These are phyloP conservation scores for Gryon sp. DNA, from an alignment of 1,140 invertebrate species.

Conservation along the genomic window DNA sequence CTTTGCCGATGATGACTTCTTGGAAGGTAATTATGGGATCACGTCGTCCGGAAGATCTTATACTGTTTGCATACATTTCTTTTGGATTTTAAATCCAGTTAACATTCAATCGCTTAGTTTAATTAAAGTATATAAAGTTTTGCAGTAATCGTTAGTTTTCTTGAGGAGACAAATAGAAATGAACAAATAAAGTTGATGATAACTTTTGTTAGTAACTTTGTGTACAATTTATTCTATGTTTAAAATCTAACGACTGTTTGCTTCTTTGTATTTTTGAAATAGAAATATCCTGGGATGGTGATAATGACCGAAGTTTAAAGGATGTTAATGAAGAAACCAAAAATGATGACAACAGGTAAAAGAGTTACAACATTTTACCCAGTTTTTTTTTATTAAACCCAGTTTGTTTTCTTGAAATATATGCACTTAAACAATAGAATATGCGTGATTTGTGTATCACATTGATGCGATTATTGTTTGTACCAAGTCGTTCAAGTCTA, in stretches of 20 bases:
- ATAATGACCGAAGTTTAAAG: constrained; percentile 62
- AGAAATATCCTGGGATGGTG: constrained; percentile 68
- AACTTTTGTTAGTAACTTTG: not conserved
- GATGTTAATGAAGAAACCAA: constrained; percentile 70
- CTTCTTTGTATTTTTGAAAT: constrained; percentile 56
- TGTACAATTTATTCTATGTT: not conserved
- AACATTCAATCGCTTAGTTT: no score
- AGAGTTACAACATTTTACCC: not conserved
- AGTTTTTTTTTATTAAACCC: constrained; percentile 9
- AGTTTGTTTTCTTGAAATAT: constrained; percentile 5
- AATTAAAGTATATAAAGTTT: no score
- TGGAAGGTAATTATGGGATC: constrained; percentile 58
- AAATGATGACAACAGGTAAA: constrained; percentile 71
- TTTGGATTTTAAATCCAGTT: constrained; percentile 2
- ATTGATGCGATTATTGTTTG: no score
- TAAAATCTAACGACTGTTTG: constrained; percentile 39
- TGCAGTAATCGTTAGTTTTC: no score
- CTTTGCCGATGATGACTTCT: constrained; percentile 37
- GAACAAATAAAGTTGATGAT: not conserved
- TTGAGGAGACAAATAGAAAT: no score
- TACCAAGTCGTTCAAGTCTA: no score
- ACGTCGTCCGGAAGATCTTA: not conserved
- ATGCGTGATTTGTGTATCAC: no score
- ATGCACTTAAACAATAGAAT: not conserved
- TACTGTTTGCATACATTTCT: not conserved